phyloP scores from a whole-genome alignment of 2,888 invertebrate genomes.

The Asteroscopus sphinx region DNA sequence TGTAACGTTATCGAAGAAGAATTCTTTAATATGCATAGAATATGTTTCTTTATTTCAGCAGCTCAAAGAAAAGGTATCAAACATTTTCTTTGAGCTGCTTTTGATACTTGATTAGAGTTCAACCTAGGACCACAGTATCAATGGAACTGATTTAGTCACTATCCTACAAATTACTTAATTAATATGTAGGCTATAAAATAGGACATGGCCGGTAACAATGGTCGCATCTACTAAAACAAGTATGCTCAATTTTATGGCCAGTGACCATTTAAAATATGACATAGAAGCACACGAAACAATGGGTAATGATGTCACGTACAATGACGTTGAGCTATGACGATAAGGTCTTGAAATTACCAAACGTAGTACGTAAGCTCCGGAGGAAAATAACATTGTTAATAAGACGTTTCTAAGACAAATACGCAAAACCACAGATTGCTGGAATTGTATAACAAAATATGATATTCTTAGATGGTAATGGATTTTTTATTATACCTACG shows the following conservation, averaged over 20 bases:
- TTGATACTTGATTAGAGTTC: constrained; percentile 1
- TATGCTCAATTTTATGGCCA: constrained; percentile 49
- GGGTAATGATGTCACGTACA: constrained; percentile 49
- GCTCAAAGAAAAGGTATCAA: too few relatives aligned
- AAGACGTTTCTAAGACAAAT: constrained; percentile 5
- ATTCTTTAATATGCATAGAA: constrained; percentile 15
- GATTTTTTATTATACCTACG: too few relatives aligned
- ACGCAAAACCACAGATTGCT: background rate
- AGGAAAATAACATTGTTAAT: constrained; percentile 19
- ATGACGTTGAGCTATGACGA: constrained; percentile 34
- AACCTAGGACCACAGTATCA: background rate
- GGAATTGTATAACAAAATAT: background rate
- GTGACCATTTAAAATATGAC: constrained; percentile 51
- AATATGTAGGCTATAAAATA: constrained; percentile 23
- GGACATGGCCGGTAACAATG: constrained; percentile 29
- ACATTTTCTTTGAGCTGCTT: background rate
- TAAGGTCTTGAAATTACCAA: constrained; percentile 24
- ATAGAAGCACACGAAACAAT: constrained; percentile 49
- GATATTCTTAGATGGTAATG: background rate
- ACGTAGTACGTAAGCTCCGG: constrained; percentile 21
- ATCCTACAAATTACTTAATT: constrained; percentile 23
- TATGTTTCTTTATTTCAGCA: too few relatives aligned
- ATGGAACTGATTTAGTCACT: constrained; percentile 1
- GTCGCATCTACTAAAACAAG: constrained; percentile 30
- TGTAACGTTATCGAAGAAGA: constrained; percentile 3